Base-by-base conservation (phyloP, 64 coral and sea anemone genomes). In the Stichodactyla helianthus region DNA sequence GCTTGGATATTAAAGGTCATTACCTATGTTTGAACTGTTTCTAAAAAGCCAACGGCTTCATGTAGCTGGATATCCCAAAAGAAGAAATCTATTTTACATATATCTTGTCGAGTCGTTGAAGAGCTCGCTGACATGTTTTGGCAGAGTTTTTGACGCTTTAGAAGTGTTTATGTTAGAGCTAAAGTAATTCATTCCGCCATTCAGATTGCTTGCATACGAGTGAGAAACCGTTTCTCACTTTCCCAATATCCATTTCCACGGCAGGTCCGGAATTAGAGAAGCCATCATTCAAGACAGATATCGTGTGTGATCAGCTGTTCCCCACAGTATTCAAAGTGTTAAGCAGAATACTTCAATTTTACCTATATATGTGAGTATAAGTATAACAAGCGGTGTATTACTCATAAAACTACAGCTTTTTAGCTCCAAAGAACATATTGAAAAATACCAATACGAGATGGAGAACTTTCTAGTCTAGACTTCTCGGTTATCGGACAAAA, bases 291-390 rank as follows among this genome's bases (percentile, higher is more conserved):
- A 65, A 65, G 20, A 5, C 19, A 19, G 62, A 31, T 74, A 31
- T 74, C 35, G 20, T 68, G 68, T 74, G 11, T 74, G 25, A 27
- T 74, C 68, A 74, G 68, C 68, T 74, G 68, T 23, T 74, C 5
- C 27, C 68, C 68, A 74, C 68, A 31, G 25, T 74, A 74, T 31
- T 74, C 68, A 74, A 26, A 74, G n/a, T 14, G n/a, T 74, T 74
- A 74, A 74, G 23, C 68, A 74, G 68, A 31, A 74, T 70, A 74
- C 68, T 74, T 74, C n/a, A 26, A 13, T 31, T 23, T 74, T 74
- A 74, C 68, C 68, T 74, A 25, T 74, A 74, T 74, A 31, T 74
- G 68, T 35, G 68, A 74, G 68, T 74, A 74, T 27, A 74, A 74
- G 23, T 31, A 23, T 74, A 74, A 44, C 35, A 44, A 44, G 35